Percentiles rank a stretch among this genome's conserved stretches.
phyloP scores from a whole-genome alignment of 2,888 invertebrate genomes.

The Acanthoscelides obtectus region DNA sequence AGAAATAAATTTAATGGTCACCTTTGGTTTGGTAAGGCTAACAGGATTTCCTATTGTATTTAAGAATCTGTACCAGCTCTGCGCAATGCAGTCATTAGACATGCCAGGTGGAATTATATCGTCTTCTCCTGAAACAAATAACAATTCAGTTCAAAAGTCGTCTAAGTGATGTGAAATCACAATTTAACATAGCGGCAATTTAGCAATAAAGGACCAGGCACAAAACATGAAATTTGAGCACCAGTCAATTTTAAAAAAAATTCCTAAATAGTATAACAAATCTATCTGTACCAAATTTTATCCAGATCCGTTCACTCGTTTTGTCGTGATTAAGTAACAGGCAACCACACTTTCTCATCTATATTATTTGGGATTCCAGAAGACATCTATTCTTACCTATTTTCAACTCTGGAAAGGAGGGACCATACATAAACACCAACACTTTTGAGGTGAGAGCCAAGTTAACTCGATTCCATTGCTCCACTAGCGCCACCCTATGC shows the following conservation, averaged over 20 bases:
- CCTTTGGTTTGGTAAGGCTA: slow-evolving; percentile 80
- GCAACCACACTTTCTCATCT: too few relatives aligned
- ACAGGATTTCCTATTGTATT: slow-evolving; percentile 94
- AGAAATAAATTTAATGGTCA: slow-evolving; percentile 35
- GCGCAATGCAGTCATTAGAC: slow-evolving; percentile 85
- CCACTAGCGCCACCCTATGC: slow-evolving; percentile 86
- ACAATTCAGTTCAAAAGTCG: neutral
- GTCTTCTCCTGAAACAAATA: slow-evolving; percentile 66
- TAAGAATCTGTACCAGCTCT: slow-evolving; percentile 93
- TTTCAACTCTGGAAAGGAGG: slow-evolving; percentile 74
- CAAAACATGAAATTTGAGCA: too few relatives aligned
- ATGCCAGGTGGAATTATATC: slow-evolving; percentile 83
- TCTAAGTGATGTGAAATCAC: too few relatives aligned
- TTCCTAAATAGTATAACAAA: too few relatives aligned
- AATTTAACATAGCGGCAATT: too few relatives aligned
- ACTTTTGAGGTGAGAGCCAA: slow-evolving; percentile 81
- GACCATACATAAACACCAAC: slow-evolving; percentile 84
- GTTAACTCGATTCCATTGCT: slow-evolving; percentile 94
- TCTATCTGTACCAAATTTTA: too few relatives aligned
- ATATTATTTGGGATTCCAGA: slow-evolving; percentile 4
- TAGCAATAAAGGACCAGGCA: too few relatives aligned
- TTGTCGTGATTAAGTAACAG: too few relatives aligned
- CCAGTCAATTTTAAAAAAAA: too few relatives aligned
- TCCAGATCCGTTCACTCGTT: too few relatives aligned
- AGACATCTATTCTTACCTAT: slow-evolving; percentile 52